Percentiles rank a stretch among this genome's conserved stretches.
These are phyloP conservation scores for Gastracanthus pulcherrimus DNA, from an alignment of 2,888 invertebrate genomes.

Conservation along the genomic window DNA sequence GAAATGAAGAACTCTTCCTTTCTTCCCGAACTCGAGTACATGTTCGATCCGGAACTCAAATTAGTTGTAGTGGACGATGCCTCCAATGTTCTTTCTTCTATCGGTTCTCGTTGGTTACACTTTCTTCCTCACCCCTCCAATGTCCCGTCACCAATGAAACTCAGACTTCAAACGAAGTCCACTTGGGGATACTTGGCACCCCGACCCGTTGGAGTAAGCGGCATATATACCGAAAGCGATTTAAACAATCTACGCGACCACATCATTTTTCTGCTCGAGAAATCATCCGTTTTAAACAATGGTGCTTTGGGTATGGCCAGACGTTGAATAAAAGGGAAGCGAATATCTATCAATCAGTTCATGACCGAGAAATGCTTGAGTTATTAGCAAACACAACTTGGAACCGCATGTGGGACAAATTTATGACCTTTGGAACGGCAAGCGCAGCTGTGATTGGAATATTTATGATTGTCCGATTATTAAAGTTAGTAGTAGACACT, in stretches of 20 bases:
- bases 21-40: neutral
- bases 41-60: neutral
- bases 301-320: neutral
- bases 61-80: neutral
- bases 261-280: no score
- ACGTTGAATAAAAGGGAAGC: no score
- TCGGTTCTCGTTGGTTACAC: no score
- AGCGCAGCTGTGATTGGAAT: neutral
- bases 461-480: no score
- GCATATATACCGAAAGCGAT: neutral
- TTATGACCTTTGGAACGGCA: neutral
- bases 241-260: neutral
- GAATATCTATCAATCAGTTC: no score
- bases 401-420: neutral
- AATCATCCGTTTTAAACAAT: neutral
- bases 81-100: neutral
- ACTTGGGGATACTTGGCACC: neutral
- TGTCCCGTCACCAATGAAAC: no score
- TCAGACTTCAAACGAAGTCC: no score
- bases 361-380: neutral
- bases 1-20: neutral
- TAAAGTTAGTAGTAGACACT: no score
- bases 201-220: neutral
- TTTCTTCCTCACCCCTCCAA: no score
- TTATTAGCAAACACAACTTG: neutral